phyloP scores from a whole-genome alignment of 2,113 vertebrate genomes.

The Nicator chloris region DNA sequence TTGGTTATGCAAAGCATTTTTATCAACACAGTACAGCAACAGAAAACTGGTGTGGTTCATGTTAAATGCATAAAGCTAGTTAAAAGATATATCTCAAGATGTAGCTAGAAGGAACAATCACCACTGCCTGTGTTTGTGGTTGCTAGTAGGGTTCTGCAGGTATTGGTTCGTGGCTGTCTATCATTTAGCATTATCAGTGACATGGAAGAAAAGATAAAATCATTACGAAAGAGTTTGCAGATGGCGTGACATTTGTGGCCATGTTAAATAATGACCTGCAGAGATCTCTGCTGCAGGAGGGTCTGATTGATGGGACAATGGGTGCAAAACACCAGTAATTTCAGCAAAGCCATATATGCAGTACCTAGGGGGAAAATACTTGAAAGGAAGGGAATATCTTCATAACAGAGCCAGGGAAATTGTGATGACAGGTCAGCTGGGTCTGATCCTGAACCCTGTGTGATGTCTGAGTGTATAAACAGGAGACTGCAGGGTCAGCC shows the following conservation, averaged over 20 bases:
- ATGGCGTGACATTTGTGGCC: neutral
- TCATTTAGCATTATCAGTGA: neutral
- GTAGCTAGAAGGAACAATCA: neutral
- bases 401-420: neutral
- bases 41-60: neutral
- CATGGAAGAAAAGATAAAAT: slow-evolving; percentile 28
- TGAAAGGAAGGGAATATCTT: neutral
- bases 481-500: neutral
- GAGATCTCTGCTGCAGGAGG: neutral
- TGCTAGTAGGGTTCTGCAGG: neutral
- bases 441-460: neutral
- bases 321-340: neutral
- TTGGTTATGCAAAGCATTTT: neutral
- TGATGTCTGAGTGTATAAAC: neutral
- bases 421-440: neutral
- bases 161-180: neutral
- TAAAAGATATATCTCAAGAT: neutral
- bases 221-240: neutral
- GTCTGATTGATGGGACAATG: neutral
- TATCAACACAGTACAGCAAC: neutral
- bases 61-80: neutral
- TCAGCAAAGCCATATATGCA: neutral
- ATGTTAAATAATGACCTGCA: neutral
- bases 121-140: neutral
- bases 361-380: neutral